A percentile compares a stretch with the other conserved stretches of the same genome.
Evolutionary conservation across 2,113 vertebrate genomes (phyloP).

Genomic region (Fulmarus glacialis): DNA sequence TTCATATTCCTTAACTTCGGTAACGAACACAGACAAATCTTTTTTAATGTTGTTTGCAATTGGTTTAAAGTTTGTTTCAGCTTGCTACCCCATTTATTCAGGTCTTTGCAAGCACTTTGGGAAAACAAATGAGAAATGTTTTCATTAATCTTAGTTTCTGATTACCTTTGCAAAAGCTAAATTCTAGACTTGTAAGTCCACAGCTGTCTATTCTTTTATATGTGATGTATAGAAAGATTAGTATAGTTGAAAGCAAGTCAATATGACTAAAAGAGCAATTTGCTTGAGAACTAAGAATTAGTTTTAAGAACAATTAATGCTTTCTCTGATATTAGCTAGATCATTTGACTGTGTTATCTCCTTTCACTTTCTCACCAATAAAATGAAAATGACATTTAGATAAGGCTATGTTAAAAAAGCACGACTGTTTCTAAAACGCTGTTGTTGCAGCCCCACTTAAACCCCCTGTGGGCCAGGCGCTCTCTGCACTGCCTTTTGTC

Average conservation of each 20-base stretch:
- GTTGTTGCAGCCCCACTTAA: neutral
- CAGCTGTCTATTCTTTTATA: neutral
- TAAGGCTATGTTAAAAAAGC: neutral
- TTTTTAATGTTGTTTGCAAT: neutral
- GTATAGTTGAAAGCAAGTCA: neutral
- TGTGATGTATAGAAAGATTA: neutral
- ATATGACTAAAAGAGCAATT: neutral
- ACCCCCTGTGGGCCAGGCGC: neutral
- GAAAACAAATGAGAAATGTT: neutral
- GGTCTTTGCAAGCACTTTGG: neutral
- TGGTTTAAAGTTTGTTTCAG: neutral
- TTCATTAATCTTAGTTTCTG: neutral
- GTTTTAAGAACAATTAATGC: neutral
- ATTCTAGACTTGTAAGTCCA: neutral
- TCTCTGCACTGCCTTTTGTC: neutral
- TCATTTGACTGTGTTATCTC: neutral
- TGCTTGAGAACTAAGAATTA: neutral
- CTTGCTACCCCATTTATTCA: neutral
- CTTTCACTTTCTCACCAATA: neutral
- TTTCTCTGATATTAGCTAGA: neutral
- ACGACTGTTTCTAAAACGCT: rapidly evolving
- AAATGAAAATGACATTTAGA: neutral
- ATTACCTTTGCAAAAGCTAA: neutral
- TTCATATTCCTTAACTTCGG: neutral
- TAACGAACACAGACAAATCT: neutral